A percentile compares a stretch with the other conserved stretches of the same genome.
Conservation (phyloP, 2,888 invertebrate species). For the Leucozona laternaria region DNA sequence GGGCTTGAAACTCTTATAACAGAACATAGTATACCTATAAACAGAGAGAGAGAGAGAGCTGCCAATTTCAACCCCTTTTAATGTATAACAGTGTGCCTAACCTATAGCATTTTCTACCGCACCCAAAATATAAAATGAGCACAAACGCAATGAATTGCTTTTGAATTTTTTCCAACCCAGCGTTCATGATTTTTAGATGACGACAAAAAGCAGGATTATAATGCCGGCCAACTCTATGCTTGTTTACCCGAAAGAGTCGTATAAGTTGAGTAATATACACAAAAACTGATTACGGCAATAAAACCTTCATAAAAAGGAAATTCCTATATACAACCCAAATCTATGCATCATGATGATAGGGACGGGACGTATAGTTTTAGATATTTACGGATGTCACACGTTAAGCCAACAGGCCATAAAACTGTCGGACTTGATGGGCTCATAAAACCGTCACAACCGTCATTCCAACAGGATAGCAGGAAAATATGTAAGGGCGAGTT, state of each 20-base stretch:
- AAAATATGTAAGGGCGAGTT: background rate
- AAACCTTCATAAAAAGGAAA: slow-evolving; percentile 27
- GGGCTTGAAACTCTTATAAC: background rate
- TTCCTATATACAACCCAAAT: background rate
- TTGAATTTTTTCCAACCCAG: slow-evolving; percentile 43
- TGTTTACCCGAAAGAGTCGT: slow-evolving; percentile 12
- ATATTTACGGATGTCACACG: slow-evolving; percentile 13
- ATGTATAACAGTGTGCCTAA: background rate
- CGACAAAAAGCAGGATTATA: background rate
- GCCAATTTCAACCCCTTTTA: slow-evolving; percentile 14
- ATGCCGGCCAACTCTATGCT: too few species aligned
- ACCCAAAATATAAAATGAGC: background rate
- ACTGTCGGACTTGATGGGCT: slow-evolving; percentile 36
- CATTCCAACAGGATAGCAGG: slow-evolving; percentile 33
- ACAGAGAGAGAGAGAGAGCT: background rate
- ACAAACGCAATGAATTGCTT: slow-evolving; percentile 27
- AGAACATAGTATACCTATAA: background rate
- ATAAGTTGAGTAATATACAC: background rate
- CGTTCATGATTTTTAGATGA: slow-evolving; percentile 33
- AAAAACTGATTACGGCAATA: slow-evolving; percentile 23
- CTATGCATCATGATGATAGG: background rate
- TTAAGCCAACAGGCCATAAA: slow-evolving; percentile 25
- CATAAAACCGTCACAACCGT: slow-evolving; percentile 43
- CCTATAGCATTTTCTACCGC: background rate
- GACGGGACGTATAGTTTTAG: slow-evolving; percentile 1